Evolutionary conservation across 2,888 invertebrate species (phyloP).

Genomic region (Trichogramma dendrolimi): DNA sequence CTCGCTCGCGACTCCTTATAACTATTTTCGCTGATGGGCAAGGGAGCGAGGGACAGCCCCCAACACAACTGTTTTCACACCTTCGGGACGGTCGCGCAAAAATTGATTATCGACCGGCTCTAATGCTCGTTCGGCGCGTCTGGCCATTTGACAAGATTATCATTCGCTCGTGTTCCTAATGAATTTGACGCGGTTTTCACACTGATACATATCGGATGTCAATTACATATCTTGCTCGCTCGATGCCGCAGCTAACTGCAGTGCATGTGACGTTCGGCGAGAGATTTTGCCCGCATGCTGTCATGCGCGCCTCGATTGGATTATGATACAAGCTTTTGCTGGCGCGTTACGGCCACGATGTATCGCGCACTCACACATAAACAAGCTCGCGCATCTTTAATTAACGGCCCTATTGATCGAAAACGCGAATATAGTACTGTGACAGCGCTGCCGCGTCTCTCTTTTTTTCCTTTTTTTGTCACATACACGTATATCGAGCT

Average conservation of each 20-base stretch:
- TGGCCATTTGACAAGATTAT: slow-evolving; percentile 3
- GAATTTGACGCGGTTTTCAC: slow-evolving; percentile 15
- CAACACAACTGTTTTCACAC: no score
- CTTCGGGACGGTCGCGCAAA: no score
- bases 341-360: slow-evolving; percentile 14
- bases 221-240: slow-evolving; percentile 8
- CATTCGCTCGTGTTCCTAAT: slow-evolving; percentile 18
- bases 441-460: slow-evolving; percentile 7
- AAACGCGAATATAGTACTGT: background rate
- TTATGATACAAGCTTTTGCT: slow-evolving; percentile 22
- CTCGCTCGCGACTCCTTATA: no score
- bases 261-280: no score
- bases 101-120: no score
- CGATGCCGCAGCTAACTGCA: no score
- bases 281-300: no score
- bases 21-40: no score
- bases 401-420: slow-evolving; percentile 22
- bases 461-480: slow-evolving; percentile 12
- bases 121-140: no score
- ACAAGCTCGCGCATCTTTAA: slow-evolving; percentile 15
- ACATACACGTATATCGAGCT: slow-evolving; percentile 13
- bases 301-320: slow-evolving; percentile 7
- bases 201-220: slow-evolving; percentile 16
- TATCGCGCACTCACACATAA: slow-evolving; percentile 1
- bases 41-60: no score